Percentiles rank a stretch among this genome's conserved stretches.
These are phyloP conservation scores for Diceros bicornis DNA, from an alignment of 2,797 vertebrate genomes.

Conservation along the genomic window DNA sequence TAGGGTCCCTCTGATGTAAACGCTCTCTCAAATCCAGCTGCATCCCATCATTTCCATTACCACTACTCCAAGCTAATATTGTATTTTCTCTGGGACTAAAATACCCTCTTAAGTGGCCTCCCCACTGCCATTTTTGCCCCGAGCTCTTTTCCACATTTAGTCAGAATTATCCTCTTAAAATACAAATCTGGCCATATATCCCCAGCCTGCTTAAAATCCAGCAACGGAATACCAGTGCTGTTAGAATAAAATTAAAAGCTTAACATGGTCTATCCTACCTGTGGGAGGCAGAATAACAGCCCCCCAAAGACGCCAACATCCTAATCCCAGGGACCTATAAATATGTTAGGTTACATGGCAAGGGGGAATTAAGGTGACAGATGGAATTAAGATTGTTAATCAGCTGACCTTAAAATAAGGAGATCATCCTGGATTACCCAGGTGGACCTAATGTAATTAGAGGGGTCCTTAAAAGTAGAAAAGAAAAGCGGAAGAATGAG, in stretches of 20 bases:
- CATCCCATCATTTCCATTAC: neutral
- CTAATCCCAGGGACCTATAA: neutral
- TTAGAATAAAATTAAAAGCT: neutral
- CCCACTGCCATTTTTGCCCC: neutral
- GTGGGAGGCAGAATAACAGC: neutral
- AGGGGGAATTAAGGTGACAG: neutral
- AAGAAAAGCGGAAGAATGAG: neutral
- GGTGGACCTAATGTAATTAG: neutral
- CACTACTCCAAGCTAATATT: neutral
- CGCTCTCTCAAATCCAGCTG: neutral
- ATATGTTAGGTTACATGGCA: neutral
- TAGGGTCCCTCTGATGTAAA: neutral
- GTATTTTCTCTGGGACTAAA: neutral
- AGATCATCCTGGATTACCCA: neutral
- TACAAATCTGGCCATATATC: neutral
- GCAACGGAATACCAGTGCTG: neutral
- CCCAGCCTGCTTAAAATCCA: neutral
- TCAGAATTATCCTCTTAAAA: neutral
- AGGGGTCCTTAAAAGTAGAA: neutral
- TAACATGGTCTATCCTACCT: neutral
- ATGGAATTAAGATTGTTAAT: neutral
- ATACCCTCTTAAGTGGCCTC: neutral
- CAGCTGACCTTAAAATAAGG: neutral
- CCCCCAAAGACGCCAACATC: neutral
- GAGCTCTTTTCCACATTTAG: neutral